Conservation (phyloP, 2,113 vertebrate species). For the Brevimyrus niger region DNA sequence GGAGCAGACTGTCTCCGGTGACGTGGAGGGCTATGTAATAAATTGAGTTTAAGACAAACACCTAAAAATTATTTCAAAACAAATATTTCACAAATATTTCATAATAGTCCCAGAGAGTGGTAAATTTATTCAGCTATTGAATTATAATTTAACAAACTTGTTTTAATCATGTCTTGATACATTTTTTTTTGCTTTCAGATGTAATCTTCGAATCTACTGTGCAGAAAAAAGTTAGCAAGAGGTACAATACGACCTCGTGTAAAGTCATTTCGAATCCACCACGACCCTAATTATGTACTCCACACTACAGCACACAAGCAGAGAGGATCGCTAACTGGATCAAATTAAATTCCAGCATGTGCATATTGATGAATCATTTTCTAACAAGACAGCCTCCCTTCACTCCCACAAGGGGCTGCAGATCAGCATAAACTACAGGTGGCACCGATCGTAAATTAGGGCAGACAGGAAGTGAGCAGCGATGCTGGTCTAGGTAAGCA, state of each 20-base stretch:
- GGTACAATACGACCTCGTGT: background rate
- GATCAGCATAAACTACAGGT: background rate
- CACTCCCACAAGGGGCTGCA: no score
- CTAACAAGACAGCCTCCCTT: background rate
- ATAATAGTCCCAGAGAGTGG: background rate
- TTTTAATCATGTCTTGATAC: background rate
- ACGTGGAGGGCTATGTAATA: background rate
- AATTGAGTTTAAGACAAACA: background rate
- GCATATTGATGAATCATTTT: constrained; percentile 2
- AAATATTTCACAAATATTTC: background rate
- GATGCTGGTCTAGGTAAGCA: background rate
- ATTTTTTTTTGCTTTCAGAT: background rate
- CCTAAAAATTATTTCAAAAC: background rate
- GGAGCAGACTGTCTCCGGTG: background rate
- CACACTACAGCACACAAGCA: background rate
- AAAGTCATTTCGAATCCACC: background rate
- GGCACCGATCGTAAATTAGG: background rate
- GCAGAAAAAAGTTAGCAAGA: background rate
- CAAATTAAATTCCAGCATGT: background rate
- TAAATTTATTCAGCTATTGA: background rate
- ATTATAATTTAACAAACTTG: background rate
- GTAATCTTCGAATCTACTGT: background rate
- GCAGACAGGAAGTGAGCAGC: background rate
- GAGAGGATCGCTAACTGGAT: background rate
- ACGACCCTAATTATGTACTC: background rate